Conservation (phyloP, 2,113 vertebrate species). For the Melanostigma gelatinosum region DNA sequence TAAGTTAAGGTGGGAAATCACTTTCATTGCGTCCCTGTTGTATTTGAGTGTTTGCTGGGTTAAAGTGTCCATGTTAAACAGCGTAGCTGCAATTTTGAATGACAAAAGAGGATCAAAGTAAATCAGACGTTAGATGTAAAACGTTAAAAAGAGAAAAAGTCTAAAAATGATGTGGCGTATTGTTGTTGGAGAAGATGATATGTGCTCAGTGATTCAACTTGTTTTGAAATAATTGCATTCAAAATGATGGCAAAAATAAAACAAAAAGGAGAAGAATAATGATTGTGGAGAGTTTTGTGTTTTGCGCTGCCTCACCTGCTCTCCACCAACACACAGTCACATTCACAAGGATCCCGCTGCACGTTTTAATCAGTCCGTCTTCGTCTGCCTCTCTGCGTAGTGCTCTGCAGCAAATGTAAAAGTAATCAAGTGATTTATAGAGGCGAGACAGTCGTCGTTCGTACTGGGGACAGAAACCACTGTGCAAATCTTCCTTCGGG, state of each 20-base stretch:
- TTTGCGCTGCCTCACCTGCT: constrained; percentile 34
- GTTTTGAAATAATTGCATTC: constrained; percentile 61
- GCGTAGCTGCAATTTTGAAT: constrained; percentile 34
- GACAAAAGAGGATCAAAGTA: constrained; percentile 57
- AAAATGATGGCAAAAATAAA: constrained; percentile 45
- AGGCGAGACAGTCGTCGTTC: constrained; percentile 25
- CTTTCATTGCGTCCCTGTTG: constrained; percentile 50
- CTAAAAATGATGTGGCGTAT: constrained; percentile 37
- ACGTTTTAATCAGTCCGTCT: constrained; percentile 64
- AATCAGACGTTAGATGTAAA: constrained; percentile 52
- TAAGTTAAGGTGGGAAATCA: constrained; percentile 20
- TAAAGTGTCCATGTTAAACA: constrained; percentile 48
- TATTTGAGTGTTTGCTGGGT: constrained; percentile 39
- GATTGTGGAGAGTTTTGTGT: constrained; percentile 46
- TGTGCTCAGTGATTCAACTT: constrained; percentile 53
- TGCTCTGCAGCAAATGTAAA: constrained; percentile 40
- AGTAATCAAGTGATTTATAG: constrained; percentile 42
- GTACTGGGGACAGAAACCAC: constrained; percentile 9
- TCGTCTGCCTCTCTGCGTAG: constrained; percentile 38
- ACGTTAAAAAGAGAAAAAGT: constrained; percentile 11
- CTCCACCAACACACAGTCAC: constrained; percentile 38
- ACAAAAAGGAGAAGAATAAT: constrained; percentile 22
- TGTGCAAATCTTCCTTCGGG: constrained; percentile 11
- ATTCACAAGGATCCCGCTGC: constrained; percentile 30
- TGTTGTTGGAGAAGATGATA: constrained; percentile 53